phyloP scores from a whole-genome alignment of 2,113 vertebrate species.

The Daboia siamensis region DNA sequence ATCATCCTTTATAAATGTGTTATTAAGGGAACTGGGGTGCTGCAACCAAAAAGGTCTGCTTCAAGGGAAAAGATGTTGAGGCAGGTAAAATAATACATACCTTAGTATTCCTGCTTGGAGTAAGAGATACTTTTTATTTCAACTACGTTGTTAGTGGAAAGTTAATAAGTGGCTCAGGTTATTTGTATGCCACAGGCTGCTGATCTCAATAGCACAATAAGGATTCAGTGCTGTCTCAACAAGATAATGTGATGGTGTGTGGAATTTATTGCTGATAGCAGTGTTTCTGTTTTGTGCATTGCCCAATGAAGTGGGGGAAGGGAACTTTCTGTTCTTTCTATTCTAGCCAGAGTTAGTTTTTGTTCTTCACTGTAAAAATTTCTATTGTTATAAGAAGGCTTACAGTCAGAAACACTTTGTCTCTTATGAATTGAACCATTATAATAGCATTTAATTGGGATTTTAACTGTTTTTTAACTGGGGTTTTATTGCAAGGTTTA shows the following conservation, averaged over 20 bases:
- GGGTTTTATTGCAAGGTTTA: no score
- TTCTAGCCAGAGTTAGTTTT: neutral
- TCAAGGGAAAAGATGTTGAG: neutral
- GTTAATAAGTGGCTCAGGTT: neutral
- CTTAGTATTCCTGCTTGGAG: neutral
- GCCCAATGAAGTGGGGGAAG: neutral
- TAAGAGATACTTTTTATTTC: neutral
- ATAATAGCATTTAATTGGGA: neutral
- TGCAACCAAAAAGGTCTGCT: neutral
- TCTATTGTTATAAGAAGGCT: neutral
- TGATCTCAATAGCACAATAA: neutral
- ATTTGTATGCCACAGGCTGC: neutral
- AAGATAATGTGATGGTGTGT: neutral
- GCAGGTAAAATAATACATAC: neutral
- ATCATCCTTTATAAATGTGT: neutral
- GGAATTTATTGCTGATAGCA: neutral
- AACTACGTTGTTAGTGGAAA: neutral
- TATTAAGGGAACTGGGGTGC: neutral
- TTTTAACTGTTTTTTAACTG: no score
- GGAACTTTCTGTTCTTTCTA: neutral
- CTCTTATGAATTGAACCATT: neutral
- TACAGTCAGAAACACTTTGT: neutral
- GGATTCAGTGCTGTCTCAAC: neutral
- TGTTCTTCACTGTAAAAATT: neutral
- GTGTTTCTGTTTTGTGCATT: neutral